phyloP scores from a whole-genome alignment of 2,113 vertebrate species.

The Seriola rivoliana region DNA sequence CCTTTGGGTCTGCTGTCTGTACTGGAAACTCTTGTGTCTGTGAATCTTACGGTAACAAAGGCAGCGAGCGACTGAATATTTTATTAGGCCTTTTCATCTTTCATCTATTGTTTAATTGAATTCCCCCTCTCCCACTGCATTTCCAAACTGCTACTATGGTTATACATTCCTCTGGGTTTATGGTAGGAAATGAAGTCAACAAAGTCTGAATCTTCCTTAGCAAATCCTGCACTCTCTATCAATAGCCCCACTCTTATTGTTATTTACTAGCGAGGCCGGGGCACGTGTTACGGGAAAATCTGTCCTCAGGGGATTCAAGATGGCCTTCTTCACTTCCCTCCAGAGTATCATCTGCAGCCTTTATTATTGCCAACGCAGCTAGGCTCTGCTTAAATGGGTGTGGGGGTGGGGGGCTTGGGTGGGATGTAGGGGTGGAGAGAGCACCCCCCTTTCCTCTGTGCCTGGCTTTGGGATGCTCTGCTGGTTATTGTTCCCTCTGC shows the following conservation, averaged over 20 bases:
- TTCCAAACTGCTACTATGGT: slow-evolving; percentile 9
- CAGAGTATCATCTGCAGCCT: slow-evolving; percentile 67
- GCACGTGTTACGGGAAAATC: slow-evolving; percentile 52
- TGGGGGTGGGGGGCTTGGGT: slow-evolving; percentile 37
- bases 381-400: slow-evolving; percentile 51
- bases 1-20: slow-evolving; percentile 27
- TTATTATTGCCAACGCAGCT: slow-evolving; percentile 72
- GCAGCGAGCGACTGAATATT: slow-evolving; percentile 63
- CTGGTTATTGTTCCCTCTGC: slow-evolving; percentile 71
- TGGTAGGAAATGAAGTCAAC: slow-evolving; percentile 55
- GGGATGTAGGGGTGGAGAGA: slow-evolving; percentile 43
- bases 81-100: slow-evolving; percentile 56
- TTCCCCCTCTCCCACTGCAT: slow-evolving; percentile 10
- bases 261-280: slow-evolving; percentile 48
- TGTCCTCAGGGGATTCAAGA: slow-evolving; percentile 64
- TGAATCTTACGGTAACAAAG: slow-evolving; percentile 54
- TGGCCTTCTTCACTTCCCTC: slow-evolving; percentile 56
- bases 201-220: slow-evolving; percentile 51
- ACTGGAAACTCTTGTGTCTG: slow-evolving; percentile 40
- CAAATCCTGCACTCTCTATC: slow-evolving; percentile 41
- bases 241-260: slow-evolving; percentile 50
- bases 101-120: slow-evolving; percentile 63
- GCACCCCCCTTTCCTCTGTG: slow-evolving; percentile 54
- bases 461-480: slow-evolving; percentile 66
- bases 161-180: slow-evolving; percentile 37